Percentiles rank a stretch among this genome's conserved stretches.
These are phyloP conservation scores for Drosophila kepulauana DNA, from an alignment of 1,140 invertebrate species.

Conservation along the genomic window DNA sequence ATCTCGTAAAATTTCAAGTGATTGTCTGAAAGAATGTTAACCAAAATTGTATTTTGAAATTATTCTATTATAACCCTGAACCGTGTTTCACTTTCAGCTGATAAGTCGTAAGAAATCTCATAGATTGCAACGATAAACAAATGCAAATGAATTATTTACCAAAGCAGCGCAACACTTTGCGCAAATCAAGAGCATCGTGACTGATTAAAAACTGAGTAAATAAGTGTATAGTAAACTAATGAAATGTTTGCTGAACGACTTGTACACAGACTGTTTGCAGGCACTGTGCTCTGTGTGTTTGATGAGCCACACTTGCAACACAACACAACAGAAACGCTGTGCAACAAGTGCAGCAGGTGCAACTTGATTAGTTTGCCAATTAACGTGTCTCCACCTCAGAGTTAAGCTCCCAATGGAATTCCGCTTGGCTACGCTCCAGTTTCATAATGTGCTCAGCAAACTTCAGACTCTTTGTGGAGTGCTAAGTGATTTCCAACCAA, in stretches of 20 bases:
- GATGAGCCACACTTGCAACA: background rate
- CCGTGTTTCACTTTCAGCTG: no score
- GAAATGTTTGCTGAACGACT: background rate
- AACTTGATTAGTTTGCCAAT: conserved; percentile 31
- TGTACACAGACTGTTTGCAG: conserved; percentile 16
- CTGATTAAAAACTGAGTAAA: background rate
- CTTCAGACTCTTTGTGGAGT: conserved; percentile 11
- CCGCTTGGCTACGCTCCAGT: conserved; percentile 24
- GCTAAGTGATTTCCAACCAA: conserved; percentile 40
- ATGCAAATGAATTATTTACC: no score
- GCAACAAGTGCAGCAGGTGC: conserved; percentile 17
- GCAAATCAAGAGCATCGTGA: background rate
- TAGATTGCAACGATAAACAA: background rate
- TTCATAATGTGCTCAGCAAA: conserved; percentile 30
- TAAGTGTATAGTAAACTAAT: background rate
- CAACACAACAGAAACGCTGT: background rate
- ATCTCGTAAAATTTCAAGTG: no score
- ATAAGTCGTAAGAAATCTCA: no score
- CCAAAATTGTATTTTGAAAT: no score
- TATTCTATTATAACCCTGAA: no score
- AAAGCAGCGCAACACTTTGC: background rate
- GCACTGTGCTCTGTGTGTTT: conserved; percentile 10
- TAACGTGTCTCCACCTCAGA: conserved; percentile 18
- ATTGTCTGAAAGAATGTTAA: no score
- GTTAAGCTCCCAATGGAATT: background rate